Evolutionary conservation across 2,797 vertebrate genomes (phyloP), one percentile per base, ranked within the genome.

Genomic region (Eptatretus atami): DNA sequence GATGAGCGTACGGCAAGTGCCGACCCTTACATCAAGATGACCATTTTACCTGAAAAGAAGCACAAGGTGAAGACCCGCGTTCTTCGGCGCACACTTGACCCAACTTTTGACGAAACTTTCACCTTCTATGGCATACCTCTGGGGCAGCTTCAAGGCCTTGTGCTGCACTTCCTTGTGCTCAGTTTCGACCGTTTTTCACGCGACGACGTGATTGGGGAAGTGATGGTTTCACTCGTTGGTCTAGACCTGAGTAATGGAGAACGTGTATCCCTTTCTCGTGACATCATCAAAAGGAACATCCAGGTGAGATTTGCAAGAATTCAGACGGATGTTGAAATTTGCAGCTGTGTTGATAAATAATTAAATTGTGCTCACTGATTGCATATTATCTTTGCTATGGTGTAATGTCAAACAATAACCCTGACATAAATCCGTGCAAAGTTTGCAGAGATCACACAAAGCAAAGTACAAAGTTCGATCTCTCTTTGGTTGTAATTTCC

Each of bases 161-260:
- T 80, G 9, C 80, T 98, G 66, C 85, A 95, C 70, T 96, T 98
- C 69, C 83, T 83, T 70, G 76, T 96, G 63, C 73, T 98, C 70
- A 98, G 92, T 72, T 98, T 98, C 53, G 92, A 98, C 69, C 77
- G 92, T 6, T 98, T 96, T 76, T 95, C 87, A 66, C 80, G 92
- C 57, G 90, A 96, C 68, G 87, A 96, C 67, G 72, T 90, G 66
- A 98, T 98, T 64, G 92, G 92, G 67, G 92, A 98, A 77, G 84
- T 86, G 24, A 74, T 88, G 1, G 83, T 96, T 54, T 85, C 87
- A 10, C 75, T 98, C 1, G 72, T 79, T 53, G 90, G 84, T 66
- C 79, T 79, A 24, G 82, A 98, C 70, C 71, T 98, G 57, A 75
- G 81, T 1, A 82, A 82, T 67, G 87, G 84, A 15, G 57, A 61